phyloP scores from a whole-genome alignment of 2,888 invertebrate species.

The Tinea trinotella region DNA sequence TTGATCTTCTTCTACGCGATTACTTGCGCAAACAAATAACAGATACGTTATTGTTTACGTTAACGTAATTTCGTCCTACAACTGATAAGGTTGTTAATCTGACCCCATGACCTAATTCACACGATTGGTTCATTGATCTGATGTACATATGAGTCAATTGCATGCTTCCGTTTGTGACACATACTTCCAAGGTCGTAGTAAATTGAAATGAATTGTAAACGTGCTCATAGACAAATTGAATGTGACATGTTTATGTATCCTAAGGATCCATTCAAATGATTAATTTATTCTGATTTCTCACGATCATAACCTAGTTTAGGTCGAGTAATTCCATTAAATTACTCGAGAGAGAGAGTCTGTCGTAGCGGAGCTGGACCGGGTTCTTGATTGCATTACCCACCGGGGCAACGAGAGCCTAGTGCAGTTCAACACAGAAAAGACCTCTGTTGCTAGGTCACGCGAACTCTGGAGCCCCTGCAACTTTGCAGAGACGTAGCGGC shows the following conservation, averaged over 20 bases:
- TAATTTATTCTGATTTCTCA: too few species aligned
- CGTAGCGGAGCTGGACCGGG: too few species aligned
- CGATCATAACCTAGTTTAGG: too few species aligned
- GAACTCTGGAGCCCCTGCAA: too few species aligned
- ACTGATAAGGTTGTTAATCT: conserved; percentile 36
- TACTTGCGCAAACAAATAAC: background rate
- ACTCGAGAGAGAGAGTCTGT: too few species aligned
- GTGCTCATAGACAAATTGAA: background rate
- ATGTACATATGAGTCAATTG: conserved; percentile 43
- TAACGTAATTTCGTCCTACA: background rate
- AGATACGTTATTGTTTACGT: background rate
- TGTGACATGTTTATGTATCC: background rate
- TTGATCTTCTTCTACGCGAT: background rate
- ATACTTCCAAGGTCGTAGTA: conserved; percentile 42
- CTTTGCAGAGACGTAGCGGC: too few species aligned
- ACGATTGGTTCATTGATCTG: conserved; percentile 45
- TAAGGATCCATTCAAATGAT: background rate
- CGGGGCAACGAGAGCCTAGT: too few species aligned
- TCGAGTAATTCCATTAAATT: too few species aligned
- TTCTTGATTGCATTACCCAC: too few species aligned
- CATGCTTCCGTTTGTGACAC: conserved; percentile 43
- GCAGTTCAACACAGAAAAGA: too few species aligned
- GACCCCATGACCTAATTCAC: conserved; percentile 57
- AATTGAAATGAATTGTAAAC: background rate
- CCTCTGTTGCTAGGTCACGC: too few species aligned